phyloP scores from a whole-genome alignment of 2,113 vertebrate species.

The Caranx ignobilis region DNA sequence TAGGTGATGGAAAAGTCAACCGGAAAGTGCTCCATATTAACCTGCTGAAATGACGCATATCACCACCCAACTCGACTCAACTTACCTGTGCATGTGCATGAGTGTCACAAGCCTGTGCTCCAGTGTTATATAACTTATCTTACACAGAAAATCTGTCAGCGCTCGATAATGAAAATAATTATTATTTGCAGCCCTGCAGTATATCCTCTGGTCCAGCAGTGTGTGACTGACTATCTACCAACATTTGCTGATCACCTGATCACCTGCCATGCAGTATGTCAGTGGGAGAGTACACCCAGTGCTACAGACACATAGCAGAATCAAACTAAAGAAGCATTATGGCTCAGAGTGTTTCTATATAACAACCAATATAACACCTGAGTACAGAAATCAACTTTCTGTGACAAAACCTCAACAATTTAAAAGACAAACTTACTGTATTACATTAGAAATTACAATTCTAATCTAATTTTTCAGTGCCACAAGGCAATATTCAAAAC shows the following conservation, averaged over 20 bases:
- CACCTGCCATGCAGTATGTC: neutral
- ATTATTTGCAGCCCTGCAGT: neutral
- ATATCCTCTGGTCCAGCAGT: neutral
- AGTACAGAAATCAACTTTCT: neutral
- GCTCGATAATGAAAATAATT: neutral
- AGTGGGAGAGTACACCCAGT: conserved; percentile 6
- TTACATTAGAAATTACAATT: neutral
- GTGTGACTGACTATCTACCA: neutral
- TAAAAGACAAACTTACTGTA: neutral
- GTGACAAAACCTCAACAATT: neutral
- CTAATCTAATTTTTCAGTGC: neutral
- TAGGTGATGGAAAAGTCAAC: too few species aligned
- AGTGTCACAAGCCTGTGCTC: too few species aligned
- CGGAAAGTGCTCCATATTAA: too few species aligned
- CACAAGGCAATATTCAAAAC: neutral
- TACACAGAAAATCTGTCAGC: neutral
- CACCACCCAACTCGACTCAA: too few species aligned
- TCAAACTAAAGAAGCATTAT: neutral
- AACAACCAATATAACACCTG: neutral
- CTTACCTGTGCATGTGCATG: too few species aligned
- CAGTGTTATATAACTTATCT: neutral
- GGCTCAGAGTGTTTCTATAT: too few species aligned
- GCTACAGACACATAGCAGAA: conserved; percentile 9
- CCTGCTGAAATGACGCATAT: too few species aligned
- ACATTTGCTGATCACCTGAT: conserved; percentile 21